phyloP scores from a whole-genome alignment of 1,140 invertebrate genomes.

The Mylabris phalerata region DNA sequence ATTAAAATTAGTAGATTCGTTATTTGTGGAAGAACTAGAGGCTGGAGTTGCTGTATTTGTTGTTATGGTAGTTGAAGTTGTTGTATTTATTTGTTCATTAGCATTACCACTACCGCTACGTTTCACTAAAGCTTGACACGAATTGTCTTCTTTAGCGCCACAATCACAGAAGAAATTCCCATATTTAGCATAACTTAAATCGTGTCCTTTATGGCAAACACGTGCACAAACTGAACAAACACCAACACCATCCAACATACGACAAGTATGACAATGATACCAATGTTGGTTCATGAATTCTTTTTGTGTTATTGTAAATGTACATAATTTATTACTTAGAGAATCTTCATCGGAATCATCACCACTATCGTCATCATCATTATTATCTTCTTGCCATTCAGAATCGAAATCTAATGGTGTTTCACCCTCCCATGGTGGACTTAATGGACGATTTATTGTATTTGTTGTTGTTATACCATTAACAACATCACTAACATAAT shows the following conservation, averaged over 20 bases:
- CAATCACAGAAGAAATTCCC: slow-evolving; percentile 99
- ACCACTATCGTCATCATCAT: slow-evolving; percentile 87
- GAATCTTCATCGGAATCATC: slow-evolving; percentile 96
- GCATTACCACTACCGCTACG: slow-evolving; percentile 45
- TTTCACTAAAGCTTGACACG: slow-evolving; percentile 66
- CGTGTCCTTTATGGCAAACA: slow-evolving; percentile 94
- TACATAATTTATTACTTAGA: slow-evolving; percentile 89
- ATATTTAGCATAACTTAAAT: slow-evolving; percentile 96
- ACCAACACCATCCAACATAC: slow-evolving; percentile 96
- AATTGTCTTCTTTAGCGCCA: slow-evolving; percentile 88
- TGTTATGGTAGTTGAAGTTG: slow-evolving; percentile 42
- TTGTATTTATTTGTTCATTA: slow-evolving; percentile 23
- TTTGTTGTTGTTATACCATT: slow-evolving; percentile 34
- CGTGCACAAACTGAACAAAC: slow-evolving; percentile 95
- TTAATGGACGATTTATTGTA: slow-evolving; percentile 46
- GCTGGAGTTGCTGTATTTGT: slow-evolving; percentile 29
- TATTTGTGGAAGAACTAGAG: not conserved
- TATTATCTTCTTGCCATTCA: slow-evolving; percentile 77
- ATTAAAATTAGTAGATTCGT: slow-evolving; percentile 34
- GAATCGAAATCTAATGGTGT: slow-evolving; percentile 65
- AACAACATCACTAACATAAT: slow-evolving; percentile 49
- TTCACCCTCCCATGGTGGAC: slow-evolving; percentile 74
- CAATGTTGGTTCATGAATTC: slow-evolving; percentile 98
- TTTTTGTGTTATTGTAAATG: slow-evolving; percentile 93
- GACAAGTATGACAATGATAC: slow-evolving; percentile 98